phyloP scores from a whole-genome alignment of 2,888 invertebrate species.

The Papilio demoleus region DNA sequence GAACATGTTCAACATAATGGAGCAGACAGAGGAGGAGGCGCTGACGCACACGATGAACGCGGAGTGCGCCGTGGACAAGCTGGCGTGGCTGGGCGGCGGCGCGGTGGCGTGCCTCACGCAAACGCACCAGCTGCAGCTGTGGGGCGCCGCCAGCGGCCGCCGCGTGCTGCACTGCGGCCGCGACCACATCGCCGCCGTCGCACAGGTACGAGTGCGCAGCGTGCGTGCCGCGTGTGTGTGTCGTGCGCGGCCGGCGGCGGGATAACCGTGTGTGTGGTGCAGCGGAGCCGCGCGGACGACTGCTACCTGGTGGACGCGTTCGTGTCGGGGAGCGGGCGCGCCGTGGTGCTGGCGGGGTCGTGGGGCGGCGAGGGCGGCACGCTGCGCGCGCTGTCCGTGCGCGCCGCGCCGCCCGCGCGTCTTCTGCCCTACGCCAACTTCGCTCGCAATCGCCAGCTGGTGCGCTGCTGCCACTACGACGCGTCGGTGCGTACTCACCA shows the following conservation, averaged over 20 bases:
- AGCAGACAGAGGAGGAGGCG: slow-evolving; percentile 91
- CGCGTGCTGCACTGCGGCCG: slow-evolving; percentile 83
- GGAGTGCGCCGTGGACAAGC: slow-evolving; percentile 88
- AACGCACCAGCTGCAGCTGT: slow-evolving; percentile 87
- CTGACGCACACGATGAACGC: slow-evolving; percentile 90
- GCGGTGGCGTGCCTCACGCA: slow-evolving; percentile 87
- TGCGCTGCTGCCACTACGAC: too few relatives aligned
- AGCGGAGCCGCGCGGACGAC: slow-evolving; percentile 85
- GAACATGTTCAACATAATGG: slow-evolving; percentile 91
- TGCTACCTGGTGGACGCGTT: slow-evolving; percentile 87
- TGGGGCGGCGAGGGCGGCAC: slow-evolving; percentile 83
- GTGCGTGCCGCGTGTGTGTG: background rate
- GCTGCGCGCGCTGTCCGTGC: too few relatives aligned
- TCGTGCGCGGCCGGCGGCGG: slow-evolving; percentile 78
- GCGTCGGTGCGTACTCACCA: too few relatives aligned
- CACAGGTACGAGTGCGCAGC: slow-evolving; percentile 72
- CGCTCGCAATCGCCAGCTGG: too few relatives aligned
- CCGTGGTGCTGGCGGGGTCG: slow-evolving; percentile 87
- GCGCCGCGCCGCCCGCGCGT: too few relatives aligned
- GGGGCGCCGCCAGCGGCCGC: slow-evolving; percentile 86
- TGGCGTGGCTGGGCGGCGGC: slow-evolving; percentile 81
- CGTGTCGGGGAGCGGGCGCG: slow-evolving; percentile 68
- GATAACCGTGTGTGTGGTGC: slow-evolving; percentile 32
- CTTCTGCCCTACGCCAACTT: too few relatives aligned
- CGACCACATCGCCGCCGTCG: slow-evolving; percentile 81